Percentiles rank a stretch among this genome's conserved stretches.
phyloP scores from a whole-genome alignment of 2,113 vertebrate species.

The Microtus ochrogaster region DNA sequence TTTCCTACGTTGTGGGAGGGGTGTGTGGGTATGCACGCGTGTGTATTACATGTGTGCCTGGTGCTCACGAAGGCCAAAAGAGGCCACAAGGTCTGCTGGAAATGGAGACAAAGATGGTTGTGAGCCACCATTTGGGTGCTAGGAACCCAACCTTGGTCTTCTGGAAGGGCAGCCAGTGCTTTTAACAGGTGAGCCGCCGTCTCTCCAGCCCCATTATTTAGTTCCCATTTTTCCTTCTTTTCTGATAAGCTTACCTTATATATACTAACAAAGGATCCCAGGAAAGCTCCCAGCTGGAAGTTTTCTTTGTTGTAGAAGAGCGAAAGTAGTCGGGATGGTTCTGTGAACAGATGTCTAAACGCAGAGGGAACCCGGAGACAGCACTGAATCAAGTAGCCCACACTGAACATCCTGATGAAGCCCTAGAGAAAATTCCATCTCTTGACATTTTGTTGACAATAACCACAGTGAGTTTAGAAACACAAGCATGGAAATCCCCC shows the following conservation, averaged over 20 bases:
- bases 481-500: constrained; percentile 40
- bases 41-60: not conserved
- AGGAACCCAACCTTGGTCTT: not conserved
- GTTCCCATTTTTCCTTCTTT: not conserved
- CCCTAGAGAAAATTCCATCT: constrained; percentile 87
- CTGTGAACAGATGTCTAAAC: constrained; percentile 95
- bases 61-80: not conserved
- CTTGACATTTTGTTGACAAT: constrained; percentile 71
- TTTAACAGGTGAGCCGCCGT: no score
- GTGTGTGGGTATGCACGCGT: not conserved
- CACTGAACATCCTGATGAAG: constrained; percentile 98
- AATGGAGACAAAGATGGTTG: not conserved
- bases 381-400: constrained; percentile 98
- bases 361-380: constrained; percentile 96
- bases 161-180: not conserved
- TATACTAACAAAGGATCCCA: constrained; percentile 98
- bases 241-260: constrained; percentile 93
- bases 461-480: constrained; percentile 70
- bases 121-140: not conserved
- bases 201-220: not conserved
- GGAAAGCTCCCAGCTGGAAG: constrained; percentile 97
- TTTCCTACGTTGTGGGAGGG: not conserved
- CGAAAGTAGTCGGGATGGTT: constrained; percentile 94
- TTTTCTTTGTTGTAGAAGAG: constrained; percentile 99
- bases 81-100: not conserved